phyloP scores from a whole-genome alignment of 2,888 invertebrate species.

The Troides oblongomaculatus region DNA sequence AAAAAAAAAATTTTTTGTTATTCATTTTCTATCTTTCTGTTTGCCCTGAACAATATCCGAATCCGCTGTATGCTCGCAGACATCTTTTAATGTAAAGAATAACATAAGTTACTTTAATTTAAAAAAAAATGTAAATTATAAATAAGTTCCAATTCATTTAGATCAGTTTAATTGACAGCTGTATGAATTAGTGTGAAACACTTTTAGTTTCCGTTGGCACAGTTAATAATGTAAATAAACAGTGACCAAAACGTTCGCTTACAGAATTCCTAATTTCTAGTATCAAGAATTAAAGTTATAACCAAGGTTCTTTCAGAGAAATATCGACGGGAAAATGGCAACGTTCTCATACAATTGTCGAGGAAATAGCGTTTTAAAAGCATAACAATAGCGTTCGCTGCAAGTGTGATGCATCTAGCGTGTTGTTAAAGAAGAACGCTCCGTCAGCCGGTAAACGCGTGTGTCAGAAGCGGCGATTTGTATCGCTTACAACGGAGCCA shows the following conservation, averaged over 20 bases:
- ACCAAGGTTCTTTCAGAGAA: neutral
- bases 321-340: neutral
- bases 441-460: conserved; percentile 32
- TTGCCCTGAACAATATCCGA: neutral
- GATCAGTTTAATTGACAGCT: no score
- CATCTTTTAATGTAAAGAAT: no score
- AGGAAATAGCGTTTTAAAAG: conserved; percentile 26
- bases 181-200: no score
- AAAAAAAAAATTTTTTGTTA: no score
- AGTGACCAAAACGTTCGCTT: neutral
- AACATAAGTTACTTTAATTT: neutral
- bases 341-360: conserved; percentile 4
- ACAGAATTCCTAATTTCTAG: neutral
- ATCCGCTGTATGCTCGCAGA: no score
- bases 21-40: no score
- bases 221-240: no score
- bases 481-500: conserved; percentile 41
- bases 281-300: neutral
- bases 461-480: conserved; percentile 42
- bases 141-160: neutral
- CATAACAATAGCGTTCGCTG: conserved; percentile 19
- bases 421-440: conserved; percentile 21
- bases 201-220: no score
- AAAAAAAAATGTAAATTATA: neutral
- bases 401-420: conserved; percentile 24